Conservation (phyloP, 2,797 vertebrate species). For the Cynopterus sphinx region DNA sequence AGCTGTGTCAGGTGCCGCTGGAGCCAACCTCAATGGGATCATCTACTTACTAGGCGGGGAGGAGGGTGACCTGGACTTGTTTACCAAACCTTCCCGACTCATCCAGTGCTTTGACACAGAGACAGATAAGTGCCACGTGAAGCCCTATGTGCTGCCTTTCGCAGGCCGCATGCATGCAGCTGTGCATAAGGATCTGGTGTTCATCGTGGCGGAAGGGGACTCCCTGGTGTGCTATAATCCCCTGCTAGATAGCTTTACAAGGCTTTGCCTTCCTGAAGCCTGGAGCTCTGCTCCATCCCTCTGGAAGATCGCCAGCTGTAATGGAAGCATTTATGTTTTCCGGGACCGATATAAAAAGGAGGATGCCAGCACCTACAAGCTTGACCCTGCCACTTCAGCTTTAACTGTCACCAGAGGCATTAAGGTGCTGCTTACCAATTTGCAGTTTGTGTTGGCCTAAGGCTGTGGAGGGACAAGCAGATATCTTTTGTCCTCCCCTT, state of each 20-base stretch:
- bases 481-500: neutral
- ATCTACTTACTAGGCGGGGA: slow-evolving; percentile 98
- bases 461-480: neutral
- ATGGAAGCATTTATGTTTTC: slow-evolving; percentile 98
- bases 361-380: slow-evolving; percentile 96
- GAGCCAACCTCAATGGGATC: slow-evolving; percentile 95
- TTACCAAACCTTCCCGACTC: slow-evolving; percentile 97
- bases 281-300: slow-evolving; percentile 97
- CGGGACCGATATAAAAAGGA: slow-evolving; percentile 98
- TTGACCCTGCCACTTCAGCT: slow-evolving; percentile 97
- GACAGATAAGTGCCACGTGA: slow-evolving; percentile 94
- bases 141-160: slow-evolving; percentile 96
- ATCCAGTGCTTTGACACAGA: slow-evolving; percentile 98
- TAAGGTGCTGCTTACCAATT: slow-evolving; percentile 97
- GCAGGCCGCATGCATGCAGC: slow-evolving; percentile 97
- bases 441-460: slow-evolving; percentile 98
- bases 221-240: slow-evolving; percentile 98
- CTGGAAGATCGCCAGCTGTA: slow-evolving; percentile 99
- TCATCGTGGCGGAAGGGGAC: slow-evolving; percentile 96
- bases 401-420: slow-evolving; percentile 94
- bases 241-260: slow-evolving; percentile 96
- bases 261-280: slow-evolving; percentile 95
- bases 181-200: slow-evolving; percentile 97
- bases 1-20: slow-evolving; percentile 95
- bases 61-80: slow-evolving; percentile 99